phyloP scores from a whole-genome alignment of 2,113 vertebrate genomes.

The Fukomys damarensis region DNA sequence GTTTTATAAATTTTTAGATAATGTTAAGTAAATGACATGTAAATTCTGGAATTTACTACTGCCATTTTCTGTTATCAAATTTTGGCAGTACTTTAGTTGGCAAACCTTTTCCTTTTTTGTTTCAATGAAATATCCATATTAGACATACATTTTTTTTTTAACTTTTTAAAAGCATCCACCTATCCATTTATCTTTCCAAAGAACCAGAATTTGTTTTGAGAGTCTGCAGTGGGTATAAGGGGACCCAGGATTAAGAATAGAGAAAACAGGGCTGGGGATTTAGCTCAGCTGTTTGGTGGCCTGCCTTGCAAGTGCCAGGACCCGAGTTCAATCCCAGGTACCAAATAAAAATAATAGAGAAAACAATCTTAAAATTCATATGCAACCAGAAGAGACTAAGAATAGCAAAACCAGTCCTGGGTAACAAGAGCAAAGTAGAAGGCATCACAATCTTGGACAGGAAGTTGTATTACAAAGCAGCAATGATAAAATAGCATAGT shows the following conservation, averaged over 20 bases:
- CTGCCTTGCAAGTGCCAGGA: too few species aligned
- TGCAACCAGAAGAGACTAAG: background rate
- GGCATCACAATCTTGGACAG: background rate
- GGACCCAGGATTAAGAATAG: background rate
- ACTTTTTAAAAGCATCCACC: background rate
- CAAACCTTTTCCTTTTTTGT: background rate
- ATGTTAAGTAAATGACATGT: background rate
- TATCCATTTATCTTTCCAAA: background rate
- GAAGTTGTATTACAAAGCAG: background rate
- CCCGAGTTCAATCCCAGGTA: too few species aligned
- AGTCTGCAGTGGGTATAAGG: background rate
- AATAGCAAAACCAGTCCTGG: background rate
- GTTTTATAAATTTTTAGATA: background rate
- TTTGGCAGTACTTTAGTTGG: background rate
- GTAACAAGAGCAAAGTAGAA: background rate
- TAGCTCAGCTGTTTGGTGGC: too few species aligned
- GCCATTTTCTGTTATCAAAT: background rate
- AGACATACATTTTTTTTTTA: slow-evolving; percentile 12
- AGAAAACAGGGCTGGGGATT: too few species aligned
- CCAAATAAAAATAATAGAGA: too few species aligned
- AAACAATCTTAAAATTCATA: background rate
- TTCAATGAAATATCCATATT: background rate
- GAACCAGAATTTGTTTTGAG: background rate
- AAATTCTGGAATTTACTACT: background rate
- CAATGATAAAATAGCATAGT: background rate